Evolutionary conservation across 2,797 vertebrate genomes (phyloP), one percentile per base, ranked within the genome.

Genomic region (Poecilia wingei): DNA sequence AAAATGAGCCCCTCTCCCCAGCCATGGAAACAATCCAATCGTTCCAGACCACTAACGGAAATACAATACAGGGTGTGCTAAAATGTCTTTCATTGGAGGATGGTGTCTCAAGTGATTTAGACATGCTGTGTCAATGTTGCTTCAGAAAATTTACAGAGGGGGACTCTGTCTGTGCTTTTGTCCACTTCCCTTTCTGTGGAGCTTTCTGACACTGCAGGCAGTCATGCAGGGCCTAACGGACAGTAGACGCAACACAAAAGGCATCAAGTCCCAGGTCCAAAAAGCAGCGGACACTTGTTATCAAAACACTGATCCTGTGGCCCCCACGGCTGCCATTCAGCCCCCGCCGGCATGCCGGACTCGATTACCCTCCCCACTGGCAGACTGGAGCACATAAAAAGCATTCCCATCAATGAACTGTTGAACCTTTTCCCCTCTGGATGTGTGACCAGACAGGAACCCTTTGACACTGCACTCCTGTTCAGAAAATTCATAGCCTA

Each of bases 341-440:
- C 90, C 88, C 87, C 92, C 69, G 86, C 90, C 77, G 75, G 89
- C 91, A 93, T 92, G 93, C 92, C 90, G 83, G 89, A 92, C 90
- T 92, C 86, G 76, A 95, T 95, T 94, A 95, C 92, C 83, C 92
- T 95, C 91, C 90, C 94, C 87, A 88, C 91, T 87, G 90, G 88
- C 92, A 94, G 92, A 93, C 92, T 90, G 90, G 90, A 92, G 91
- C 91, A 95, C 95, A 95, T 94, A 93, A 95, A 95, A 96, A 95
- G 95, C 93, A 96, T 95, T 96, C 95, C 95, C 94, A 95, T 95
- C 90, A 90, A 91, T 95, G 94, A 95, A 95, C 94, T 96, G 93
- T 91, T 95, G 95, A 96, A 96, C 95, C 91, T 93, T 91, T 93
- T 94, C 89, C 92, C 91, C 91, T 92, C 45, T 94, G 86, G 93